Conservation (phyloP, 2,113 vertebrate species). For the Oncorhynchus masou region DNA sequence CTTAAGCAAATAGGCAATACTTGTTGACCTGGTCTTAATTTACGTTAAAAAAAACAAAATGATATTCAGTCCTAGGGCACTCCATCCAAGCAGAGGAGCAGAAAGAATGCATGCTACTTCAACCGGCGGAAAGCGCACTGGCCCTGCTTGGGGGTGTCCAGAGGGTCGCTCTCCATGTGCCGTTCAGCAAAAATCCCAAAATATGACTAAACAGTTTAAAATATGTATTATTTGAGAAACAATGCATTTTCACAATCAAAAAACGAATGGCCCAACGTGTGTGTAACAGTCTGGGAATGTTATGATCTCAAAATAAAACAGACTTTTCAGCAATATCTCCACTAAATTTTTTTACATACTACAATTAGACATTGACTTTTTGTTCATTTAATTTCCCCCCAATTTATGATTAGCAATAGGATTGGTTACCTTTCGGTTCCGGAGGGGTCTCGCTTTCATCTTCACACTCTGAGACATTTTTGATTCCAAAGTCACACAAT, state of each 20-base stretch:
- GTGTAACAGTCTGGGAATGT: too few relatives aligned
- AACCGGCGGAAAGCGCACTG: background rate
- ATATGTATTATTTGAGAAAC: background rate
- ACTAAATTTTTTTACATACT: too few relatives aligned
- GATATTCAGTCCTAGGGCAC: slow-evolving; percentile 4
- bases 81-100: slow-evolving; percentile 5
- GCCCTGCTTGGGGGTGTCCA: background rate
- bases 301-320: too few relatives aligned
- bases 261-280: background rate
- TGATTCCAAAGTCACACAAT: slow-evolving; percentile 68
- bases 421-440: slow-evolving; percentile 61
- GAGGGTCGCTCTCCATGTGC: background rate
- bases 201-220: background rate
- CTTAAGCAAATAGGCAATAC: too few relatives aligned
- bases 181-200: background rate
- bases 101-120: background rate
- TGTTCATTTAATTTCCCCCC: too few relatives aligned
- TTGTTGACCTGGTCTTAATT: background rate
- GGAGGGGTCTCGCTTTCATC: slow-evolving; percentile 25
- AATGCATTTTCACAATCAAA: background rate
- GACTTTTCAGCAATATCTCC: too few relatives aligned
- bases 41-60: too few relatives aligned
- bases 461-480: slow-evolving; percentile 68
- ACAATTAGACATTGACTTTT: too few relatives aligned
- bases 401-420: too few relatives aligned